phyloP scores from a whole-genome alignment of 1,140 invertebrate genomes.

The Hydropsyche tenuis region DNA sequence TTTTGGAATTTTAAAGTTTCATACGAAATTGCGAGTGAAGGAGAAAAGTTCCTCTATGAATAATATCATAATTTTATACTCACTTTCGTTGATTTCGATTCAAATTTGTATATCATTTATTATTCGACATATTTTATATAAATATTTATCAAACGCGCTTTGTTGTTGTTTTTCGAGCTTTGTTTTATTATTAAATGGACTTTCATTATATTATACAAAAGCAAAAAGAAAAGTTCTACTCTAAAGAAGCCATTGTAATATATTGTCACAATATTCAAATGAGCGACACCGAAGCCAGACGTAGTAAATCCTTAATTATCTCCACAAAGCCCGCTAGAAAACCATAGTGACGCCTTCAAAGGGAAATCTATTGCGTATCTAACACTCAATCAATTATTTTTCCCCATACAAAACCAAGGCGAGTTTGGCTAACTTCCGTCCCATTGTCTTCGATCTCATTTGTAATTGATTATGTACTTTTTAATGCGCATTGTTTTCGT shows the following conservation, averaged over 20 bases:
- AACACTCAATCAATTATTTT: not conserved
- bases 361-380: not conserved
- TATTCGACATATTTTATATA: too few species aligned
- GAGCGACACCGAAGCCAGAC: not conserved
- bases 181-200: too few species aligned
- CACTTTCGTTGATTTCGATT: too few species aligned
- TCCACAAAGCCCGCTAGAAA: not conserved
- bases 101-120: too few species aligned
- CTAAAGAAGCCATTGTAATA: not conserved
- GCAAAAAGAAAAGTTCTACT: too few species aligned
- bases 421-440: not conserved
- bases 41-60: not conserved
- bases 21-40: not conserved
- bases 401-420: too few species aligned
- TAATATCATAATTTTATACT: too few species aligned
- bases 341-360: not conserved
- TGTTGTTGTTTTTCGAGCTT: too few species aligned
- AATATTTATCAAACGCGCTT: too few species aligned
- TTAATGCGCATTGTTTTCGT: too few species aligned
- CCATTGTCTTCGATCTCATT: not conserved
- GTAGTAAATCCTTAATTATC: slow-evolving; percentile 9
- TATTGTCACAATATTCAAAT: slow-evolving; percentile 12
- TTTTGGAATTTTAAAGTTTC: not conserved
- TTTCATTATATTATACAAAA: too few species aligned
- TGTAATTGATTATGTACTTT: not conserved